These are phyloP conservation scores for Saccopteryx bilineata DNA, from an alignment of 2,113 vertebrate genomes.

Conservation along the genomic window DNA sequence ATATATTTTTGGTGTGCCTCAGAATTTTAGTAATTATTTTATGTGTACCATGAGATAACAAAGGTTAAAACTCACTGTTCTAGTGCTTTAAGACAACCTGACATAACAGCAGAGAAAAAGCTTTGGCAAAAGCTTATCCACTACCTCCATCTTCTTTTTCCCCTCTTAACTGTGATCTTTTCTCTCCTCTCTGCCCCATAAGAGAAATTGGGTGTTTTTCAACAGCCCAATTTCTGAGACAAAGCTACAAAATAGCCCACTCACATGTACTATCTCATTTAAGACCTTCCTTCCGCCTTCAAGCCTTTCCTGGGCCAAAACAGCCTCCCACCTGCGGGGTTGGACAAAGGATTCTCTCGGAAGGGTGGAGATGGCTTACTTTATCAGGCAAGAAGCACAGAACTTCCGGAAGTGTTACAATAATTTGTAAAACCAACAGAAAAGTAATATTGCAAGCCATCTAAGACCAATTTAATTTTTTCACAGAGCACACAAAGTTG, in stretches of 20 bases:
- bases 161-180: neutral
- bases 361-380: neutral
- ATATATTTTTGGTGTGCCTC: too few species aligned
- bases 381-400: neutral
- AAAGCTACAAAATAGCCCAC: neutral
- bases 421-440: neutral
- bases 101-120: neutral
- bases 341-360: neutral
- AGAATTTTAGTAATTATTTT: too few species aligned
- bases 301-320: neutral
- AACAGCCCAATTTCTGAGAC: neutral
- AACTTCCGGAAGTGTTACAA: neutral
- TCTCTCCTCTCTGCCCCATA: neutral
- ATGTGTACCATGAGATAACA: too few species aligned
- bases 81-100: neutral
- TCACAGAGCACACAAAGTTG: neutral
- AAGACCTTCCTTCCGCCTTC: neutral
- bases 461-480: neutral
- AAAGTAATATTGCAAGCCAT: neutral
- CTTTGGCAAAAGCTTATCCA: neutral
- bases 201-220: neutral
- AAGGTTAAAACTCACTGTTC: too few species aligned
- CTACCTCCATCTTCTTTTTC: neutral
- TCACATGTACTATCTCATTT: neutral
- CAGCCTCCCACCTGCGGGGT: too few species aligned